Evolutionary conservation across 2,797 vertebrate genomes (phyloP), one percentile per base, ranked within the genome.

Genomic region (Anniella stebbinsi): DNA sequence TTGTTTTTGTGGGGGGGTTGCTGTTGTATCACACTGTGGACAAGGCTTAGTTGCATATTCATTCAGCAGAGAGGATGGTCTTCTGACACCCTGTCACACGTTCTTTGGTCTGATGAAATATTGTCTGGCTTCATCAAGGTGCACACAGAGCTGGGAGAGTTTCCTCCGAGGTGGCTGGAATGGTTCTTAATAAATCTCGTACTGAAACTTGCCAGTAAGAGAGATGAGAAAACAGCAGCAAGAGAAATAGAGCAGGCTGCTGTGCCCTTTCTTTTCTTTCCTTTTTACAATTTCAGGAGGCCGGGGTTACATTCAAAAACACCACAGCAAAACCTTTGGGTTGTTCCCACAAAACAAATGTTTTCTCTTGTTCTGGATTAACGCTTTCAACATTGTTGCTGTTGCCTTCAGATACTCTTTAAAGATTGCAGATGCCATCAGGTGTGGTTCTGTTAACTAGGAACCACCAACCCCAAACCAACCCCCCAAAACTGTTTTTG

Each of bases 21-120:
- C 90, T 94, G 66, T 85, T 93, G 87, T 89, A 80, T 88, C 81
- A 93, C 93, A 94, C 94, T 86, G 66, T 90, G 69, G 75, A 77
- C 80, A n/a, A 83, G 89, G 93, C 30, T 36, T 70, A 87, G 91
- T 87, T 95, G 90, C 88, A 93, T 92, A 88, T 67, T 91, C 85
- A 92, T 93, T 94, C 92, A 93, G 48, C 45, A 88, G 84, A 86
- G 92, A 91, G 88, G 75, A 90, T 77, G 57, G 67, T n/a, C 70
- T n/a, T 93, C 80, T 91, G 91, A 93, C 92, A 80, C 85, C 88
- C 80, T 92, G 83, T 84, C 73, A 90, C 90, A 88, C 66, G 45
- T 2, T 72, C 70, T 95, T 94, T 78, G 57, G 87, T 88, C 51
- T 88, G 28, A 38, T 92, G 54, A 95, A 95, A 92, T 54, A 30